Percentiles rank a stretch among this genome's conserved stretches.
These are phyloP conservation scores for Parnassius mnemosyne DNA, from an alignment of 2,888 invertebrate species.

Conservation along the genomic window DNA sequence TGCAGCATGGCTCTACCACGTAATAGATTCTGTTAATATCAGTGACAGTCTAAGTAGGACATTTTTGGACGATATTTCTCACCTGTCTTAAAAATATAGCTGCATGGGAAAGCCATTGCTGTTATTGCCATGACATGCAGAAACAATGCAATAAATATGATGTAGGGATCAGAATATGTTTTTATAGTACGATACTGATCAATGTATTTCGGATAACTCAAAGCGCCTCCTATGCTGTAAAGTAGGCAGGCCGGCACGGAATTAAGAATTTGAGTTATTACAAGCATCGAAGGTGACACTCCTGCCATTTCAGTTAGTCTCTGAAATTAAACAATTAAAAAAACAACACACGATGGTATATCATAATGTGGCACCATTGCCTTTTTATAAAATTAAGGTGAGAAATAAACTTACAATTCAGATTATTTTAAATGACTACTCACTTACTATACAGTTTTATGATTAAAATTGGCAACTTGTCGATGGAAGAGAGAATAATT, in stretches of 20 bases:
- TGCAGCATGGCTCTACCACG: too few species aligned
- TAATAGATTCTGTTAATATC: too few species aligned
- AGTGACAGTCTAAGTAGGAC: background rate
- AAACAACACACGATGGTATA: too few species aligned
- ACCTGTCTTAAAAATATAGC: slow-evolving; percentile 84
- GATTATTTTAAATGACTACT: too few species aligned
- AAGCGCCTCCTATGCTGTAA: slow-evolving; percentile 60
- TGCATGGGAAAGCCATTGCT: slow-evolving; percentile 81
- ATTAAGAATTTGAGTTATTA: slow-evolving; percentile 85
- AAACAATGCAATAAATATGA: slow-evolving; percentile 81
- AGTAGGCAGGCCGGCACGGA: slow-evolving; percentile 78
- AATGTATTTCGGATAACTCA: slow-evolving; percentile 28
- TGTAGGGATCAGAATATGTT: slow-evolving; percentile 62
- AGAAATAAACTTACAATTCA: too few species aligned
- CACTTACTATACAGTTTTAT: too few species aligned
- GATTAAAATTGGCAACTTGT: too few species aligned
- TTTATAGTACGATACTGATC: slow-evolving; percentile 57
- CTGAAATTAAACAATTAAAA: slow-evolving; percentile 52
- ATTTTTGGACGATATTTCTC: slow-evolving; percentile 32
- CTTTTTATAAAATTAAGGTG: too few species aligned
- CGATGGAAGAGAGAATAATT: too few species aligned
- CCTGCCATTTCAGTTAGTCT: slow-evolving; percentile 91
- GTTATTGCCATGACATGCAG: slow-evolving; percentile 81
- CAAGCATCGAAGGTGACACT: slow-evolving; percentile 82
- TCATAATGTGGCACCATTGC: too few species aligned